Evolutionary conservation across 1,140 invertebrate species (phyloP).

Genomic region (Drepana arcuata): DNA sequence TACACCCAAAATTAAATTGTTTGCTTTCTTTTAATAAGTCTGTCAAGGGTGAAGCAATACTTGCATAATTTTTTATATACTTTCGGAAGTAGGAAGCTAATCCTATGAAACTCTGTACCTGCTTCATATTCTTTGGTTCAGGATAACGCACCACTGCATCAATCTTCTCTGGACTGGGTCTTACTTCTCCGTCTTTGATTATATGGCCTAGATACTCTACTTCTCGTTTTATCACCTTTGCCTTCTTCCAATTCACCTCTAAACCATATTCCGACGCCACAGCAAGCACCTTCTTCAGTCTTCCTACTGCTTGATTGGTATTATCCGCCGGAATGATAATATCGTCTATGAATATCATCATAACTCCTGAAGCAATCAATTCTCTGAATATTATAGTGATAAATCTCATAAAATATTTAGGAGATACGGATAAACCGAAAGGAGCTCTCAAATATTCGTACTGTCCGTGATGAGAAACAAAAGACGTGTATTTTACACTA

Average conservation of each 20-base stretch:
- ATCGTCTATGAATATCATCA: conserved; percentile 4
- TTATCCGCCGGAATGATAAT: background rate
- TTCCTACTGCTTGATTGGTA: conserved; percentile 2
- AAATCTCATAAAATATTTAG: conserved; percentile 1
- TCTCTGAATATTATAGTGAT: background rate
- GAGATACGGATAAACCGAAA: background rate
- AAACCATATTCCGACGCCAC: conserved; percentile 34
- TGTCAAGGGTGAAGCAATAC: conserved; percentile 31
- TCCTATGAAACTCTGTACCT: conserved; percentile 38
- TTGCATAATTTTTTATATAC: conserved; percentile 30
- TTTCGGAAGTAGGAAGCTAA: conserved; percentile 32
- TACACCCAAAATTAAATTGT: conserved; percentile 8
- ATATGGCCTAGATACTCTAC: conserved; percentile 42
- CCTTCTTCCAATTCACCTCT: conserved; percentile 46
- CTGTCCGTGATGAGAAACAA: background rate
- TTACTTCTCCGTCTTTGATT: conserved; percentile 13
- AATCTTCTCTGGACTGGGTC: conserved; percentile 8
- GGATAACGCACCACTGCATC: conserved; percentile 29
- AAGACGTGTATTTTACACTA: background rate
- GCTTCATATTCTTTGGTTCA: conserved; percentile 13
- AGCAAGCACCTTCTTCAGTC: conserved; percentile 21
- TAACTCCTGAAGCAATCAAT: background rate
- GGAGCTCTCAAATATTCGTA: conserved; percentile 1
- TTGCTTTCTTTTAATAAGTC: conserved; percentile 26
- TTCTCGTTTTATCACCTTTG: conserved; percentile 22